These are phyloP conservation scores for Odontocerum albicorne DNA, from an alignment of 2,888 invertebrate genomes.

Conservation along the genomic window DNA sequence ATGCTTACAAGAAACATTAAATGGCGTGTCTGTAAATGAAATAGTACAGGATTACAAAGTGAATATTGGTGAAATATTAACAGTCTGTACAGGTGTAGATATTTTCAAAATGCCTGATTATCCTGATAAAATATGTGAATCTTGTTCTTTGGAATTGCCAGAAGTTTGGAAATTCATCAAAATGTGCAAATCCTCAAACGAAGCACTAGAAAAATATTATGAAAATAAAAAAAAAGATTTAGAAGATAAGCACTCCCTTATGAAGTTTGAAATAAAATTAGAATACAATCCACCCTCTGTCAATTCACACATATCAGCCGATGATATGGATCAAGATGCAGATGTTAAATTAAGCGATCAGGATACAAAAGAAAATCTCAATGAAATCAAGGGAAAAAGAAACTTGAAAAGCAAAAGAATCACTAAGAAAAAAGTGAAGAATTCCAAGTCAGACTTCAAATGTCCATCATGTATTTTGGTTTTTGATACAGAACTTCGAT, in stretches of 20 bases:
- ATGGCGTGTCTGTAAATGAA: conserved; percentile 15
- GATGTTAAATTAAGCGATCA: neutral
- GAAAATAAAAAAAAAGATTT: neutral
- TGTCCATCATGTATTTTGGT: conserved; percentile 3
- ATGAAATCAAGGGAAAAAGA: neutral
- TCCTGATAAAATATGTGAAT: conserved; percentile 16
- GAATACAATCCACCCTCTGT: conserved; percentile 7
- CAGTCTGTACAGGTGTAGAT: conserved; percentile 7
- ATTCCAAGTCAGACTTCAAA: neutral
- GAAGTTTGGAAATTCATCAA: conserved; percentile 21
- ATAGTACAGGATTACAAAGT: neutral
- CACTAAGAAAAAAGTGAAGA: neutral
- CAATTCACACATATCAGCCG: conserved; percentile 5
- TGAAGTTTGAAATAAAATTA: conserved; percentile 19
- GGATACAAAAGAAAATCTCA: neutral
- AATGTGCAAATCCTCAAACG: conserved; percentile 19
- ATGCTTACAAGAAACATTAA: conserved; percentile 8
- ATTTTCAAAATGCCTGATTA: neutral
- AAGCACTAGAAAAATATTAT: conserved; percentile 11
- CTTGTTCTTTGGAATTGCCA: conserved; percentile 11
- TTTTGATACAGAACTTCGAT: neutral
- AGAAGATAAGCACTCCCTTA: neutral
- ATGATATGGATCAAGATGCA: neutral
- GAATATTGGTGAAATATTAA: conserved; percentile 18
- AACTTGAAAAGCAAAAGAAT: neutral